Conservation (phyloP, 1,140 invertebrate genomes). For the Euwallacea fornicatus region DNA sequence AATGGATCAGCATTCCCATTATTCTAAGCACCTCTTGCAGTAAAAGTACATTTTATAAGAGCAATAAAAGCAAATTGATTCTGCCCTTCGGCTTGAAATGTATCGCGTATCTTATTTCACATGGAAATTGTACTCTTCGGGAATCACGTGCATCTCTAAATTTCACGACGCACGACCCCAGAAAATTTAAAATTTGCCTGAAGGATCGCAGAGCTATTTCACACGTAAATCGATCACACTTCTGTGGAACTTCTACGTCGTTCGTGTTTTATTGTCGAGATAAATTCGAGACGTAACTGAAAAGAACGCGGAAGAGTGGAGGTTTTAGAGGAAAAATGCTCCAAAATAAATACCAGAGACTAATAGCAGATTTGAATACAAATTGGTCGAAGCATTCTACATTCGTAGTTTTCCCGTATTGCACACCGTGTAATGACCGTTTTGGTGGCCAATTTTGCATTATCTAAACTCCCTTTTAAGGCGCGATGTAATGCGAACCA, state of each 20-base stretch:
- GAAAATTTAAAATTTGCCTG: constrained; percentile 20
- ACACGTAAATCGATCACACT: constrained; percentile 32
- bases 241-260: constrained; percentile 16
- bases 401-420: neutral
- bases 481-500: constrained; percentile 14
- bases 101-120: constrained; percentile 31
- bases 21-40: constrained; percentile 13
- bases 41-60: constrained; percentile 27
- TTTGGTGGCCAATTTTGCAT: constrained; percentile 3
- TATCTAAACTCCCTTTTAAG: constrained; percentile 7
- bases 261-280: constrained; percentile 12
- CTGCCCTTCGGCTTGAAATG: constrained; percentile 18
- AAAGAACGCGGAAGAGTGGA: neutral
- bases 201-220: constrained; percentile 16
- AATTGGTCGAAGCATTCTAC: neutral
- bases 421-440: neutral
- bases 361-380: neutral
- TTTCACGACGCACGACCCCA: constrained; percentile 29
- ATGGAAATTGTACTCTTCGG: constrained; percentile 23
- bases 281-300: constrained; percentile 3
- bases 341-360: neutral
- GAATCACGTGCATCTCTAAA: constrained; percentile 29
- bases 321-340: too few relatives aligned
- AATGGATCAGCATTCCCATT: constrained; percentile 13
- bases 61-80: constrained; percentile 35